phyloP scores from a whole-genome alignment of 37 sponge, comb jelly and placozoan genomes.

The Aplysina aerophoba region DNA sequence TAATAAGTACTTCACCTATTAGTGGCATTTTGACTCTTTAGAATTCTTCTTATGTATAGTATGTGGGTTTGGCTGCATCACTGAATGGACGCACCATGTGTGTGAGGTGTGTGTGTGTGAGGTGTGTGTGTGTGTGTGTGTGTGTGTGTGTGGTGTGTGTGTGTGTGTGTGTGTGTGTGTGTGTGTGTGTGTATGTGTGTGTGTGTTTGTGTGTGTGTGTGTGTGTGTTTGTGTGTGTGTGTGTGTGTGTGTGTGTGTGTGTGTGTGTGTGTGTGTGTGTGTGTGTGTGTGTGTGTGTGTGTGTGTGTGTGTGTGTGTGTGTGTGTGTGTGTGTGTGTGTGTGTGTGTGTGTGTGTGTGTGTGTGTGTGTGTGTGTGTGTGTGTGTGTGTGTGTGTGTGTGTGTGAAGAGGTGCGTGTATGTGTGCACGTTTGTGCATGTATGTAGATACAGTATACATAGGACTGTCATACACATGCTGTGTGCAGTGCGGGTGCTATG shows the following conservation, averaged over 20 bases:
- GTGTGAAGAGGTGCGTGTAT: not conserved
- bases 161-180: not conserved
- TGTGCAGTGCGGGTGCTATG: too few species aligned
- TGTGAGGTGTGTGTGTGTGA: too few species aligned
- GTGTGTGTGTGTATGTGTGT: slow-evolving; percentile 27
- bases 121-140: not conserved
- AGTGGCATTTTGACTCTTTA: too few species aligned
- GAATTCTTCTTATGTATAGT: too few species aligned
- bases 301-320: slow-evolving; percentile 26
- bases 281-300: slow-evolving; percentile 27
- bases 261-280: slow-evolving; percentile 17
- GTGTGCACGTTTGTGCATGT: slow-evolving; percentile 1
- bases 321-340: too few species aligned
- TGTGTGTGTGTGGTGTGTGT: not conserved
- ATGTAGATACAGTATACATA: not conserved
- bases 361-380: slow-evolving; percentile 20
- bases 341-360: too few species aligned
- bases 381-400: slow-evolving; percentile 21
- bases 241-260: slow-evolving; percentile 18
- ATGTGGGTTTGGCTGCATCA: too few species aligned
- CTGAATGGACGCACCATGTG: too few species aligned
- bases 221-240: slow-evolving; percentile 25
- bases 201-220: slow-evolving; percentile 18
- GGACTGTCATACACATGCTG: too few species aligned
- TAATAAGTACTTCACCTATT: too few species aligned